Conservation (phyloP, 2,113 vertebrate genomes). For the Ammodytes marinus region DNA sequence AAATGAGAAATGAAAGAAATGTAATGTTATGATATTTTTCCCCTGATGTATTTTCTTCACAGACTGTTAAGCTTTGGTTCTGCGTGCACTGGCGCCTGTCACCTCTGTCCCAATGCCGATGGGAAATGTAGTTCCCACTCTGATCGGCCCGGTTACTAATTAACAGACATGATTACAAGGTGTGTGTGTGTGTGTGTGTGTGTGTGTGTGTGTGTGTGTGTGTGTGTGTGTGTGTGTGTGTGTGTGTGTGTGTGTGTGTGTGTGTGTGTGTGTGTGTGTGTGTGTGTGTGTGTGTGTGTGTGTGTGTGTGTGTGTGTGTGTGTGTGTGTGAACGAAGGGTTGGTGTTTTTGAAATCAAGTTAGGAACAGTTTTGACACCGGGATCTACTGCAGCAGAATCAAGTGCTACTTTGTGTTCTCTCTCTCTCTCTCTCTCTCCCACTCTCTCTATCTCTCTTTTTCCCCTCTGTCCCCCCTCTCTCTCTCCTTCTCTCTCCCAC, state of each 20-base stretch:
- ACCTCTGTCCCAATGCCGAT: constrained; percentile 61
- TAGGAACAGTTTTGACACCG: not conserved
- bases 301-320: too few species aligned
- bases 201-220: constrained; percentile 24
- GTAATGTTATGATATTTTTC: not conserved
- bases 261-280: too few species aligned
- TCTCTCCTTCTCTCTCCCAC: too few species aligned
- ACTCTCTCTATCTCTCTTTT: constrained; percentile 29
- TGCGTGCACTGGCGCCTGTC: constrained; percentile 46
- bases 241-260: too few species aligned
- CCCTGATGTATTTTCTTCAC: constrained; percentile 15
- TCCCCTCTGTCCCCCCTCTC: constrained; percentile 9
- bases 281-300: too few species aligned
- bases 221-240: too few species aligned
- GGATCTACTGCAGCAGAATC: constrained; percentile 33
- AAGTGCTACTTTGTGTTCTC: constrained; percentile 35
- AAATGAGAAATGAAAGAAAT: constrained; percentile 18
- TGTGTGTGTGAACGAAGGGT: too few species aligned
- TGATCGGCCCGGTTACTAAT: constrained; percentile 13
- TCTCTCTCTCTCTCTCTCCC: constrained; percentile 9
- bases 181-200: too few species aligned
- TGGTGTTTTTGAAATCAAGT: too few species aligned
- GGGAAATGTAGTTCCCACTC: constrained; percentile 55
- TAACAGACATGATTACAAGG: constrained; percentile 24
- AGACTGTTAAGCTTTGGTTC: constrained; percentile 24